These are phyloP conservation scores for Halcyon senegalensis DNA, from an alignment of 2,113 vertebrate genomes.

Conservation along the genomic window DNA sequence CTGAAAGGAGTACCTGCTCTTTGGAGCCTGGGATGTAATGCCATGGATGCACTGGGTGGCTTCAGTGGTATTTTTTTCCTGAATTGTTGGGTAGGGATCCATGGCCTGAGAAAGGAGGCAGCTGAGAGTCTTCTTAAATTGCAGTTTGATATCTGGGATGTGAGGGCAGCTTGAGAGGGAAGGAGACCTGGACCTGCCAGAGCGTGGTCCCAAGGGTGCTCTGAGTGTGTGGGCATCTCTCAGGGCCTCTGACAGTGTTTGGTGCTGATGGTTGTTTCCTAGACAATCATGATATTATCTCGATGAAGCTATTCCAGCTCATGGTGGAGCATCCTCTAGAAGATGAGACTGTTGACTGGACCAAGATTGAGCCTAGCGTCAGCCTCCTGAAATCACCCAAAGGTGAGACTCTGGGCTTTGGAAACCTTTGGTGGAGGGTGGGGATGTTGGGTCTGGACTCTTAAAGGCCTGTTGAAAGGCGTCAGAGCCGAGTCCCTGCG, in stretches of 20 bases:
- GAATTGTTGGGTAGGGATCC: neutral
- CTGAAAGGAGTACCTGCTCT: neutral
- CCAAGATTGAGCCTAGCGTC: conserved; percentile 96
- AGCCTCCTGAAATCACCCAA: conserved; percentile 95
- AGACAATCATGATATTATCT: conserved; percentile 99
- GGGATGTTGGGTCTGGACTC: neutral
- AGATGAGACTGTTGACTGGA: conserved; percentile 94
- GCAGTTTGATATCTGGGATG: neutral
- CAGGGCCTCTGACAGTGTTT: neutral
- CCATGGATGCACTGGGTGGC: neutral
- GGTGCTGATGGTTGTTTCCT: neutral
- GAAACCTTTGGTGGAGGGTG: rapidly evolving
- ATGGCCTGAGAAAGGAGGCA: neutral
- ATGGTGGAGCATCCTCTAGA: conserved; percentile 94
- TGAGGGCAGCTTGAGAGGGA: neutral
- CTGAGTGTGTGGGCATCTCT: neutral
- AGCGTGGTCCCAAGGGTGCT: neutral
- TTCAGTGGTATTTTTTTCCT: neutral
- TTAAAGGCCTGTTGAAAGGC: neutral
- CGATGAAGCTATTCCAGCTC: conserved; percentile 98
- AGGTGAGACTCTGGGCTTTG: conserved; percentile 72
- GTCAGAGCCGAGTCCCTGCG: rapidly evolving
- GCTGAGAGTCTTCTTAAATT: neutral
- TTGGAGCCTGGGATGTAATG: neutral
- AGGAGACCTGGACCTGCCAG: neutral